These are phyloP conservation scores for Pachymerium ferrugineum DNA, from an alignment of 2,888 invertebrate genomes.

Conservation along the genomic window DNA sequence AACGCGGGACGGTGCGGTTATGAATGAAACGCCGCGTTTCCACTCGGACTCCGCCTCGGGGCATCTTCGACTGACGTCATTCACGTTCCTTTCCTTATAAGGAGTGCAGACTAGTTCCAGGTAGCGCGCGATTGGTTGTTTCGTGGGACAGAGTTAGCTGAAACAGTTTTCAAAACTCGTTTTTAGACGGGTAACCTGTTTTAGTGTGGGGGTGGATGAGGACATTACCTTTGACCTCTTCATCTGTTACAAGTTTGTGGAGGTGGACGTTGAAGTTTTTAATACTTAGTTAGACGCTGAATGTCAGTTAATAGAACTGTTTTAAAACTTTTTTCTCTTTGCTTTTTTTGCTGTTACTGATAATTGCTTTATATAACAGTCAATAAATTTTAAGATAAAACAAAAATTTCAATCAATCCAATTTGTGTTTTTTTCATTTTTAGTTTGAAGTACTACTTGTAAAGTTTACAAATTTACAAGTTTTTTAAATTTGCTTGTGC, in stretches of 20 bases:
- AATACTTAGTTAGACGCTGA: background rate
- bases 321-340: no score
- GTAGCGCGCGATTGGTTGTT: background rate
- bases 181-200: constrained; percentile 17
- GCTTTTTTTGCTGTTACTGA: background rate
- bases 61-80: constrained; percentile 6
- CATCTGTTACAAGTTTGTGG: background rate
- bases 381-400: no score
- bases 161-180: constrained; percentile 22
- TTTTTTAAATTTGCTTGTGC: background rate
- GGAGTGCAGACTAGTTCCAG: background rate
- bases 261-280: constrained; percentile 14
- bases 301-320: background rate
- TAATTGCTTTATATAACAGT: no score
- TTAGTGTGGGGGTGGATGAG: constrained; percentile 21
- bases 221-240: constrained; percentile 24
- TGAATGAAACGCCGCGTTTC: constrained; percentile 25
- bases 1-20: constrained; percentile 15
- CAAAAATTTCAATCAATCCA: no score
- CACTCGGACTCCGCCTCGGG: constrained; percentile 3
- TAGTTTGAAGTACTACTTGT: no score
- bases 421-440: no score
- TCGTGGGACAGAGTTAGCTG: background rate
- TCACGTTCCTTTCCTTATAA: constrained; percentile 14
- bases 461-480: no score